Conservation (phyloP, 2,113 vertebrate genomes). For the Synodontis membranacea region DNA sequence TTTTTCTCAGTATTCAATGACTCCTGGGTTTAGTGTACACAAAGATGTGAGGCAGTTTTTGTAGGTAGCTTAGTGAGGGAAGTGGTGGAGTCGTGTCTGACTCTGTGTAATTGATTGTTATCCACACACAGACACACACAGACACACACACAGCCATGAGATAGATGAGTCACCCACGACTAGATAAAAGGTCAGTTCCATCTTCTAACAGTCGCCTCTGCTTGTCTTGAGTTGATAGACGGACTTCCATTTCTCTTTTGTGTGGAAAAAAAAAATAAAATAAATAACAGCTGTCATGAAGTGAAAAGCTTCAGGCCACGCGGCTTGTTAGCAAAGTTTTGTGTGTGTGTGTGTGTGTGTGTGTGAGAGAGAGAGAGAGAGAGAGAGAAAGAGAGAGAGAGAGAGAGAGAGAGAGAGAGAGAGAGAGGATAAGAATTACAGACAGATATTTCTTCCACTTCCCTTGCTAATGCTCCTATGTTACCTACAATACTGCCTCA, state of each 20-base stretch:
- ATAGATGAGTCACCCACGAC: conserved; percentile 9
- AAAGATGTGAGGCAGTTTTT: neutral
- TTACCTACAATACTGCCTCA: neutral
- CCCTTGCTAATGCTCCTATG: neutral
- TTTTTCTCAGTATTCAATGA: neutral
- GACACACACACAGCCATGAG: neutral
- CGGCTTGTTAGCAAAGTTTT: conserved; percentile 6
- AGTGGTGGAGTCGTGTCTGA: neutral
- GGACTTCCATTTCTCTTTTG: conserved; percentile 15
- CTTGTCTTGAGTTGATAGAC: conserved; percentile 17
- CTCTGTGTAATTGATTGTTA: conserved; percentile 13
- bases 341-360: neutral
- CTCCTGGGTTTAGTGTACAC: neutral
- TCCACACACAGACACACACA: conserved; percentile 14
- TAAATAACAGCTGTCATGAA: conserved; percentile 21
- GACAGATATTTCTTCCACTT: neutral
- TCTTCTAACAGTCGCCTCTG: conserved; percentile 15
- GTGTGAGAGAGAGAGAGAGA: neutral
- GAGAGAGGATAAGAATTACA: neutral
- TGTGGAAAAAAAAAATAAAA: conserved; percentile 3
- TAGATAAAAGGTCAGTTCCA: conserved; percentile 26
- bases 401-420: neutral
- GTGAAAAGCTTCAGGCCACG: conserved; percentile 21
- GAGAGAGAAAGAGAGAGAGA: neutral
- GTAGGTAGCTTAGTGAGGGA: neutral